Evolutionary conservation across 2,888 invertebrate genomes (phyloP), one percentile per base, ranked within the genome.

Genomic region (Acleris cristana): DNA sequence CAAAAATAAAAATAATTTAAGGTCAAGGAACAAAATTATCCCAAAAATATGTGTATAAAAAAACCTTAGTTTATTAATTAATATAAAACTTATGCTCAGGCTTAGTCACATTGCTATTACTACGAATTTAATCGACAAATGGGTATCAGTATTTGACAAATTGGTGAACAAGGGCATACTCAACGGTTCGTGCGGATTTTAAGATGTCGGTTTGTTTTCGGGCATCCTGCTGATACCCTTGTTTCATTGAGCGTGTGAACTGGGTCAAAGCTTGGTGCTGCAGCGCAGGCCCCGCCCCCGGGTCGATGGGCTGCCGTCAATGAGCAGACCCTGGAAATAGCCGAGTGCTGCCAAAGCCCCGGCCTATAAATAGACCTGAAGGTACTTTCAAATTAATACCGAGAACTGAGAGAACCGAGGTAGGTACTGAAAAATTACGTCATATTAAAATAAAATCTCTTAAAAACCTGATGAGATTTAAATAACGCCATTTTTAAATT

Each of bases 231-330:
- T 71, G 76, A 73, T 77, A 79, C 78, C 80, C 78, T 77, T 75
- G 72, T 80, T 84, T 85, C 91, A 90, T 90, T 92, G 89, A 90
- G 83, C 81, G 81, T 78, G 79, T 75, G 79, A 92, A 89, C 80
- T 90, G 79, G 91, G 90, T 89, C 90, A 89, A 70, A 78, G 79
- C 83, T 82, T 76, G 80, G 66, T 74, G 81, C 77, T 84, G 84
- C 86, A 86, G 79, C 76, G 82, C 81, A 81, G 81, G 80, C 78
- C 72, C 65, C 79, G 79, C 78, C 76, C 76, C 76, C n/a, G 74
- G 87, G 89, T 91, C 90, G 86, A 90, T 89, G 78, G 70, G 69
- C 76, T 81, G 79, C 83, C 89, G 83, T 90, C 90, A 89, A 89
- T 90, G 88, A 81, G 84, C 67, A 79, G 75, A 73, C 79, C 77